A percentile compares a stretch with the other conserved stretches of the same genome.
Evolutionary conservation across 1,140 invertebrate species (phyloP).

Genomic region (Rhopalosiphum padi): DNA sequence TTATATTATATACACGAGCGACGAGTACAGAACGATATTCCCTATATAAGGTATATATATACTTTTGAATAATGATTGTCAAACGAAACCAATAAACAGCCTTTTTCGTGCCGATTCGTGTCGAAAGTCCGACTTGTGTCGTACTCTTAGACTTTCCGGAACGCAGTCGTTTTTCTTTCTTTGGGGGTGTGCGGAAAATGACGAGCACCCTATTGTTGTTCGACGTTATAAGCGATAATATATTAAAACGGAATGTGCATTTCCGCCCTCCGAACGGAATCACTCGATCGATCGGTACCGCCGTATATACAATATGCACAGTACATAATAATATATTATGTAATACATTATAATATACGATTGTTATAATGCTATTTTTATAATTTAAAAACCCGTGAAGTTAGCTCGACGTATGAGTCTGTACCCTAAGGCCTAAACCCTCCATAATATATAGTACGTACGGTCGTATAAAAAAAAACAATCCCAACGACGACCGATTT

Average conservation of each 20-base stretch:
- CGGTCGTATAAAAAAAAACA: neutral
- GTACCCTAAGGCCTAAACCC: neutral
- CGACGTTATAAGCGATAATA: too few relatives aligned
- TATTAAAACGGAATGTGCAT: neutral
- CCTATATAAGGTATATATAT: too few relatives aligned
- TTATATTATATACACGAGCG: neutral
- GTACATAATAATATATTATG: too few relatives aligned
- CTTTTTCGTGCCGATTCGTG: neutral
- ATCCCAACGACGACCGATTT: neutral
- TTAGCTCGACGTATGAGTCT: neutral
- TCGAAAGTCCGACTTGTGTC: neutral
- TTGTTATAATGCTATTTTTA: neutral
- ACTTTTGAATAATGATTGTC: neutral
- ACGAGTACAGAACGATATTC: neutral
- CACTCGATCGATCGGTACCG: neutral
- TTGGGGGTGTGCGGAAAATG: neutral
- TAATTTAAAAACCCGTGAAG: neutral
- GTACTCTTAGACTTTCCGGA: neutral
- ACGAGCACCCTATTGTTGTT: neutral
- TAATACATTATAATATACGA: neutral
- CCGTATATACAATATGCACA: neutral
- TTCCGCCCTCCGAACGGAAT: neutral
- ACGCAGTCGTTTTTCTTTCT: neutral
- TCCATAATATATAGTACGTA: neutral
- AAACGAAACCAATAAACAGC: neutral